A percentile compares a stretch with the other conserved stretches of the same genome.
These are phyloP conservation scores for Adelognathus sp. DNA, from an alignment of 2,888 invertebrate species.

Conservation along the genomic window DNA sequence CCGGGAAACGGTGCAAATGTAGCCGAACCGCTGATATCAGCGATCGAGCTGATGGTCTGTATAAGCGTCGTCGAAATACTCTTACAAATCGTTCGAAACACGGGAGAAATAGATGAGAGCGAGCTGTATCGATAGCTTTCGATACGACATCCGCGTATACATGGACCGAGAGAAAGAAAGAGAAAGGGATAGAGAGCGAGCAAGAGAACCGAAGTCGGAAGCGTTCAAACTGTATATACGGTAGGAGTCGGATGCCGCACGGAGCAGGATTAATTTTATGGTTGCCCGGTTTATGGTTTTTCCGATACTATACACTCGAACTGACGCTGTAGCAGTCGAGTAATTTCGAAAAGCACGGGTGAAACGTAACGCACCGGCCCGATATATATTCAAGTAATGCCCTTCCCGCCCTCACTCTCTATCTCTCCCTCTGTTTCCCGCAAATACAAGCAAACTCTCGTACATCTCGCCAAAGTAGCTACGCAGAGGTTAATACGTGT, in stretches of 20 bases:
- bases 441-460: too few relatives aligned
- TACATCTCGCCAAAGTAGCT: too few relatives aligned
- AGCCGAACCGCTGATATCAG: not conserved
- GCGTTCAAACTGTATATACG: conserved; percentile 11
- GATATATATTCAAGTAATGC: not conserved
- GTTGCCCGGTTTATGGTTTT: conserved; percentile 62
- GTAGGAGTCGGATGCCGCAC: conserved; percentile 9
- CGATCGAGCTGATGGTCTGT: not conserved
- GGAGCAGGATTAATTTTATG: conserved; percentile 61
- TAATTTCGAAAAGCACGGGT: conserved; percentile 14
- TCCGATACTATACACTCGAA: conserved; percentile 56
- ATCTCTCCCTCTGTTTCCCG: too few relatives aligned
- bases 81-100: too few relatives aligned
- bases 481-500: too few relatives aligned
- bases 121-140: not conserved
- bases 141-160: not conserved
- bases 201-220: conserved; percentile 26
- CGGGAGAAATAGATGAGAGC: not conserved
- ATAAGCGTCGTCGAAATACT: not conserved
- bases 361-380: not conserved
- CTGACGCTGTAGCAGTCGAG: not conserved
- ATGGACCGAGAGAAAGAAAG: not conserved
- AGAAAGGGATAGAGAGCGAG: conserved; percentile 25
- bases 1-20: not conserved
- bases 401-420: not conserved